Evolutionary conservation across 2,797 vertebrate genomes (phyloP), one percentile per base, ranked within the genome.

Genomic region (Carduelis carduelis): DNA sequence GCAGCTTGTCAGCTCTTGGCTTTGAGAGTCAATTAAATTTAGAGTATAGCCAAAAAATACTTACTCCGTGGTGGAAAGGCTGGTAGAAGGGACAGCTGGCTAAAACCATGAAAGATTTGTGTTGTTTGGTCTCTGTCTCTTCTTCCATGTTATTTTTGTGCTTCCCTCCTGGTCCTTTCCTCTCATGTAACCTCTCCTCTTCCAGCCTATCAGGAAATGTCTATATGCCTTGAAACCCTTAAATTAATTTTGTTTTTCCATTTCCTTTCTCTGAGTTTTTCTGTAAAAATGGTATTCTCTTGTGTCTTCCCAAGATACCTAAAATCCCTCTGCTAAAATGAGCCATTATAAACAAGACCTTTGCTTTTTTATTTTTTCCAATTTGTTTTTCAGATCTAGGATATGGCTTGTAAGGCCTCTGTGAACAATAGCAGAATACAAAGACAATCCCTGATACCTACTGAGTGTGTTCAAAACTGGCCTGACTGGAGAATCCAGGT

Each of bases 51-150:
- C 64, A 30, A 27, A 39, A 88, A 72, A 55, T 79, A 15, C 6
- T 41, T 35, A 24, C 2, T 64, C 9, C 0, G 0, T 44, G 14
- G 12, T 15, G 12, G 28, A 63, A 94, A 47, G 27, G 15, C 14
- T 68, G 16, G 16, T 69, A 32, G 59, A 78, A 18, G 43, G 14
- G 4, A 57, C 15, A 87, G 26, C 14, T 76, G 52, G 12, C 26
- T 82, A 37, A 90, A 92, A 47, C 2, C 7, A 15, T n/a, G 41
- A 37, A 81, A 63, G 10, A 60, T 63, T 37, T 1, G 0, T 52
- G 14, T 63, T 89, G 18, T 59, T 77, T 59, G 23, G 14, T 60
- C 23, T 79, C 8, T 20, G 23, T 32, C 8, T 64, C 59, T 82
- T 72, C 47, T 79, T 12, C 28, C 3, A 2, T 22, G 8, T 71